Percentiles rank a stretch among this genome's conserved stretches.
phyloP scores from a whole-genome alignment of 2,888 invertebrate genomes.

The Cancer borealis region DNA sequence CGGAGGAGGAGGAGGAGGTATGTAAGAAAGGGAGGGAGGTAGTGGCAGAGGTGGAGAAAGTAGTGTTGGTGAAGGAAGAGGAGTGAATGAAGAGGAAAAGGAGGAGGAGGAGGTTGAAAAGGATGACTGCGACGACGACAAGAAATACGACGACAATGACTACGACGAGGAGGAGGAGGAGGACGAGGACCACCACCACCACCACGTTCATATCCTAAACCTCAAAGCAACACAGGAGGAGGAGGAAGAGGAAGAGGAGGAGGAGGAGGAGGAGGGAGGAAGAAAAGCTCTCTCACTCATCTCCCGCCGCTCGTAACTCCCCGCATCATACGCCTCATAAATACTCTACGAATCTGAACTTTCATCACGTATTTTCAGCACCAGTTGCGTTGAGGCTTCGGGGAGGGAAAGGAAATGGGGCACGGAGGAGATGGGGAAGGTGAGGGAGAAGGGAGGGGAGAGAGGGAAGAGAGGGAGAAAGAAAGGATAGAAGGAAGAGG shows the following conservation, averaged over 20 bases:
- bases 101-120: not conserved
- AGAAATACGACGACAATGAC: no score
- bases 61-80: not conserved
- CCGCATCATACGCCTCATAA: constrained; percentile 3
- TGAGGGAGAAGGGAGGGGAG: not conserved
- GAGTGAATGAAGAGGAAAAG: not conserved
- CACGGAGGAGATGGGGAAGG: not conserved
- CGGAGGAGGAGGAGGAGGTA: not conserved
- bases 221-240: constrained; percentile 4
- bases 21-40: not conserved
- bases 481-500: not conserved
- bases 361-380: constrained; percentile 9
- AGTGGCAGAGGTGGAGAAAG: not conserved
- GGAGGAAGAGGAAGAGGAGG: not conserved
- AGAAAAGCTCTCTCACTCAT: constrained; percentile 11
- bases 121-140: not conserved
- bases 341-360: not conserved
- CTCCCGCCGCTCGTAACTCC: not conserved
- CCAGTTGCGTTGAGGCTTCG: not conserved
- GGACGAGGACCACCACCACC: no score
- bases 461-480: not conserved
- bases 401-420: not conserved
- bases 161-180: no score
- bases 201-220: not conserved
- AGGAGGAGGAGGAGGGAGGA: not conserved